These are phyloP conservation scores for Alosa alosa DNA, from an alignment of 2,113 vertebrate genomes.

Conservation along the genomic window DNA sequence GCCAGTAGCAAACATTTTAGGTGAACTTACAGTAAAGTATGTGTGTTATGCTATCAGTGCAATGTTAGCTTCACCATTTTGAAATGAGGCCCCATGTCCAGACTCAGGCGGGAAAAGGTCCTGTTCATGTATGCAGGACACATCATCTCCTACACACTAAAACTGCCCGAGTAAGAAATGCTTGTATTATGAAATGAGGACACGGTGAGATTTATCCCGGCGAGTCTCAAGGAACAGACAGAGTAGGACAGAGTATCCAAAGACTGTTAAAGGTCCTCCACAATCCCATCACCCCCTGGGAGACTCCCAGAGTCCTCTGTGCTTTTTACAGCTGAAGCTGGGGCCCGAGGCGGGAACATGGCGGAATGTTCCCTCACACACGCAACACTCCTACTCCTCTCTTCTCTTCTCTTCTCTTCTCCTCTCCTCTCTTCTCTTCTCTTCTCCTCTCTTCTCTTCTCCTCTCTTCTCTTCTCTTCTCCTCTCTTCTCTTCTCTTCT, in stretches of 20 bases:
- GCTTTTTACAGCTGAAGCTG: conserved; percentile 3
- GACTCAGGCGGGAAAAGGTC: not conserved
- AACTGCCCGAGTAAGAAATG: not conserved
- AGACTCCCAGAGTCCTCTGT: not conserved
- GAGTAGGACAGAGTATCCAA: too few species aligned
- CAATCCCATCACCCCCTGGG: not conserved
- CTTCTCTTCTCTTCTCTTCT: too few species aligned
- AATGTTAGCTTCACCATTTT: not conserved
- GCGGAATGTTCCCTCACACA: not conserved
- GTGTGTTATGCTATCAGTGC: not conserved
- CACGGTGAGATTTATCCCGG: not conserved
- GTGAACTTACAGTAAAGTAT: not conserved
- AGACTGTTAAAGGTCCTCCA: not conserved
- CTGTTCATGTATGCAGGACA: not conserved
- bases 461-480: too few species aligned
- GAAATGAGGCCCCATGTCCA: not conserved
- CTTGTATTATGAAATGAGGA: not conserved
- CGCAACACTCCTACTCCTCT: not conserved
- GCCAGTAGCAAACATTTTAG: not conserved
- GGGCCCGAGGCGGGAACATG: not conserved
- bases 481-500: too few species aligned
- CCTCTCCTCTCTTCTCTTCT: too few species aligned
- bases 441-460: too few species aligned
- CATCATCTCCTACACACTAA: not conserved
- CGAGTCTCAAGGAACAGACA: not conserved